Evolutionary conservation across 2,888 invertebrate species (phyloP), one percentile per base, ranked within the genome.

Genomic region (Caenorhabditis sp.): DNA sequence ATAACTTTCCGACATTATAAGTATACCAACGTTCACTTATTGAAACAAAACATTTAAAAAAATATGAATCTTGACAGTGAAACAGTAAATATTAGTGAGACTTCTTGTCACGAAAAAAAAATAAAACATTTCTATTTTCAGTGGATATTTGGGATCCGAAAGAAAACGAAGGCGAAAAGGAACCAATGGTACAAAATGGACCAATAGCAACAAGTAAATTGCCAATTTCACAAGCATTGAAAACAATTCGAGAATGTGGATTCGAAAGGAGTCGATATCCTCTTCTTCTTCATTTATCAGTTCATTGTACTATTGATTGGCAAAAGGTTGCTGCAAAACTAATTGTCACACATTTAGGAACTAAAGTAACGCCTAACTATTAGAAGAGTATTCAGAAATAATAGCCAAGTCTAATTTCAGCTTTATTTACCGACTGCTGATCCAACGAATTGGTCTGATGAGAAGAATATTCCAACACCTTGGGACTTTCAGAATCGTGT

Each of bases 121-220:
- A 49, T 17, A 5, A 23, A 50, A n/a, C 14, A 5, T 64, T 23
- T 23, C 21, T 52, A 26, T 2, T 82, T 83, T 59, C 83, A 91
- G 91, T 91, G 84, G 91, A 91, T 82, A 89, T 90, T 61, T 91
- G 91, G 90, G 91, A 91, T 82, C 90, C 90, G 12, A 72, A 74
- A 23, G 84, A 83, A 53, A 65, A 70, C 14, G 70, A 77, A 27
- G 82, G 82, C 17, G 83, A 84, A 54, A 60, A 88, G 7, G 88
- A 80, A 54, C 76, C 80, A 49, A 85, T 90, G 56, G 89, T 91
- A 23, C 91, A 89, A 84, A 90, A 91, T 83, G 90, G 90, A 14
- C 89, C 90, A 82, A 90, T 90, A 0, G 88, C 90, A 49, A 90
- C 90, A n/a, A 89, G 90, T 23, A 90, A 89, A 23, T 7, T 62